Conservation (phyloP, 2,797 vertebrate genomes). For the Acanthis flammea region DNA sequence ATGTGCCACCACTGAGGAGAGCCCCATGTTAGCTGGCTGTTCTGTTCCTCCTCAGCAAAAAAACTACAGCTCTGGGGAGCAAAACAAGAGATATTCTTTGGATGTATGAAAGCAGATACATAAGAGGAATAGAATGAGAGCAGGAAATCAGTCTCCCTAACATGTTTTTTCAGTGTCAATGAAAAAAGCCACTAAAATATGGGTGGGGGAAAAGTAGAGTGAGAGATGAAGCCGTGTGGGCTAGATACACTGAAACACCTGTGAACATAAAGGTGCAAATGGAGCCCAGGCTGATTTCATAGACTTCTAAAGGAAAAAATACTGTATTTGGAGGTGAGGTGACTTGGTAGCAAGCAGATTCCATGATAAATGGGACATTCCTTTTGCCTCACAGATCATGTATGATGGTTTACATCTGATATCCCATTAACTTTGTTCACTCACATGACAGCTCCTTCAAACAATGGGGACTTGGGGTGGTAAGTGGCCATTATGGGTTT, state of each 20-base stretch:
- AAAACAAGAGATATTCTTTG: background rate
- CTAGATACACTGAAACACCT: background rate
- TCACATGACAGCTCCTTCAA: background rate
- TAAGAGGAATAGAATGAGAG: background rate
- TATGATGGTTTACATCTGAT: background rate
- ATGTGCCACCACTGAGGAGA: background rate
- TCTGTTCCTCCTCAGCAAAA: background rate
- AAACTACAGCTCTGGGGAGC: background rate
- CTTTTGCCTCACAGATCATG: background rate
- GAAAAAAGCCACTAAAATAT: background rate
- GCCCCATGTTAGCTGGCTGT: background rate
- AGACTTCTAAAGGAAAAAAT: background rate
- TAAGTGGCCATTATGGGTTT: fast-evolving
- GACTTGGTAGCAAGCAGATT: background rate
- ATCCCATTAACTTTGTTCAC: background rate
- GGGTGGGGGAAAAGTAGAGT: background rate
- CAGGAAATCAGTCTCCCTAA: background rate
- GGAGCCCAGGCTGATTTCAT: background rate
- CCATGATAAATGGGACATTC: background rate
- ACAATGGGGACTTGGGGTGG: background rate
- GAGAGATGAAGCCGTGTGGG: background rate
- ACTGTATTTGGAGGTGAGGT: background rate
- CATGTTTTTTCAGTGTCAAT: background rate
- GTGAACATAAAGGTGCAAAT: background rate
- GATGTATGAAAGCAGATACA: background rate